These are phyloP conservation scores for Noctilio leporinus DNA, from an alignment of 2,113 vertebrate genomes.

Conservation along the genomic window DNA sequence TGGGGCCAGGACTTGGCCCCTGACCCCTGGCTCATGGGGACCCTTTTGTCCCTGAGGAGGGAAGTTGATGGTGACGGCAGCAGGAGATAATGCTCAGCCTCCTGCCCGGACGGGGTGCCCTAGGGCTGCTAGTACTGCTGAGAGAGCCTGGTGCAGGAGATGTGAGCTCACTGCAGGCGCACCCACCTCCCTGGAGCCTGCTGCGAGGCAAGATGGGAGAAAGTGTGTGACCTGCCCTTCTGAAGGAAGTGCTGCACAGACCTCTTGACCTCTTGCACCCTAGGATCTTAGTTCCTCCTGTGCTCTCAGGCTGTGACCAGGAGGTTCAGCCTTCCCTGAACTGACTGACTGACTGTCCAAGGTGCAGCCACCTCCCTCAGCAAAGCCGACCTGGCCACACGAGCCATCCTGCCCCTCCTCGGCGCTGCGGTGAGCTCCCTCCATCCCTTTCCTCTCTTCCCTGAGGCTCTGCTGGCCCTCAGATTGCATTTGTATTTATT, in stretches of 20 bases:
- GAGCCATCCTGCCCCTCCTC: neutral
- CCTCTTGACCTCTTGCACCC: neutral
- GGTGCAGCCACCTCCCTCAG: neutral
- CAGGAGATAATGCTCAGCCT: neutral
- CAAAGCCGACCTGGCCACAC: neutral
- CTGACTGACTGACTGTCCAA: neutral
- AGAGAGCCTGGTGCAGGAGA: no score
- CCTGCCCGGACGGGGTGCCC: neutral
- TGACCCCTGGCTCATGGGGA: neutral
- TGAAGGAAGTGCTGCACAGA: neutral
- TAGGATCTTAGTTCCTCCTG: neutral
- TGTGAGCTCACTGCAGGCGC: neutral
- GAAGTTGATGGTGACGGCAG: neutral
- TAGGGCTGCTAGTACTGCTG: neutral
- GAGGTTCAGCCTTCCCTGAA: neutral
- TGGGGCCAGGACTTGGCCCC: neutral
- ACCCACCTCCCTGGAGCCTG: neutral
- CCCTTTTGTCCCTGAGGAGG: neutral
- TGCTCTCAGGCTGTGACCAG: neutral
- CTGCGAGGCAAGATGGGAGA: neutral
- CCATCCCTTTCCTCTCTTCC: neutral
- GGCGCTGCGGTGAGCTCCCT: neutral
- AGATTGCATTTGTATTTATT: neutral
- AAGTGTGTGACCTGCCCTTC: neutral
- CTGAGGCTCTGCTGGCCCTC: slow-evolving; percentile 27